Conservation (phyloP, 2,888 invertebrate species). For the Beris morrisii region DNA sequence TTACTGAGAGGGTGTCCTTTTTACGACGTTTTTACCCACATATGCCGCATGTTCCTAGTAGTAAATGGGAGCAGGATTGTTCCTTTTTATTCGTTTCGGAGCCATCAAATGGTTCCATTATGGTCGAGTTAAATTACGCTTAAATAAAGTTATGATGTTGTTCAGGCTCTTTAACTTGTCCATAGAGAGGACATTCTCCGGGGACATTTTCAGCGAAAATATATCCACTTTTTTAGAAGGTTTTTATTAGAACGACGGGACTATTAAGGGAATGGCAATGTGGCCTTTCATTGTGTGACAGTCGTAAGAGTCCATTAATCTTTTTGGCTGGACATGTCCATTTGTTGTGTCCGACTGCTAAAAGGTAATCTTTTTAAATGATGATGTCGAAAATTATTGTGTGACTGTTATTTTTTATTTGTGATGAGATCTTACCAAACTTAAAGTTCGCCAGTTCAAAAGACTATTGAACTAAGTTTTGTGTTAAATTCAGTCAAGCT, state of each 20-base stretch:
- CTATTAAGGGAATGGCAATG: conserved; percentile 32
- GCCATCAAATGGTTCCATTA: conserved; percentile 43
- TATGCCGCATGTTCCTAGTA: conserved; percentile 21
- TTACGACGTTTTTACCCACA: conserved; percentile 33
- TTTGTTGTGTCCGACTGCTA: too few relatives aligned
- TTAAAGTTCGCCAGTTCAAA: too few relatives aligned
- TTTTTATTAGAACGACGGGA: background rate
- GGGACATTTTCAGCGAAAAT: conserved; percentile 10
- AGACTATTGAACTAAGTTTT: too few relatives aligned
- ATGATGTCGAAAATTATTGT: too few relatives aligned
- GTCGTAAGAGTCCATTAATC: conserved; percentile 26
- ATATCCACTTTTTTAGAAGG: conserved; percentile 14
- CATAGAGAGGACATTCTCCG: conserved; percentile 21
- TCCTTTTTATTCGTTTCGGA: conserved; percentile 26
- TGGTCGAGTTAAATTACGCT: conserved; percentile 45
- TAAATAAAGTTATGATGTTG: conserved; percentile 45
- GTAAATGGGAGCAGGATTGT: conserved; percentile 21
- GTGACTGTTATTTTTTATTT: too few relatives aligned
- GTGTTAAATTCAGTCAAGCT: too few relatives aligned
- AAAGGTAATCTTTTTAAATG: too few relatives aligned
- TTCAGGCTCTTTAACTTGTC: conserved; percentile 35
- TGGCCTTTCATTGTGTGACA: conserved; percentile 22
- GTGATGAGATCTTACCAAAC: too few relatives aligned
- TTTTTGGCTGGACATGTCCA: conserved; percentile 1
- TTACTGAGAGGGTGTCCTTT: conserved; percentile 37